Percentiles rank a stretch among this genome's conserved stretches.
Evolutionary conservation across 2,113 vertebrate species (phyloP).

Genomic region (Myocastor coypus): DNA sequence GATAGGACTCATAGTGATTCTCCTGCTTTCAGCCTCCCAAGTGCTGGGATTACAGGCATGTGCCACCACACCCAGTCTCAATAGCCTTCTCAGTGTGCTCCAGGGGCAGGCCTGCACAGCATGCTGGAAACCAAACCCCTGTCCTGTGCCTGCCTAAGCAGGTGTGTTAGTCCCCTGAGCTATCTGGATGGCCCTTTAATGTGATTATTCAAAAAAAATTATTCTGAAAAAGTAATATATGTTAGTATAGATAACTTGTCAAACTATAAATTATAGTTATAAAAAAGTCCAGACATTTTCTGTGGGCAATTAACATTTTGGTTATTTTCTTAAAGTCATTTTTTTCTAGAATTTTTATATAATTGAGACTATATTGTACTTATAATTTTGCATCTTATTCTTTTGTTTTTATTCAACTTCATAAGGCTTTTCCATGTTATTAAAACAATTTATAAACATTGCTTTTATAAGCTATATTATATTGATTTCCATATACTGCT

Average conservation of each 20-base stretch:
- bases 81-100: too few species aligned
- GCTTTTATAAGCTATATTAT: conserved; percentile 46
- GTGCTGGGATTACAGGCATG: too few species aligned
- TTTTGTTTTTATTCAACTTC: conserved; percentile 48
- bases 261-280: conserved; percentile 62
- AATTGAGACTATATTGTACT: conserved; percentile 42
- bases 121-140: too few species aligned
- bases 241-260: conserved; percentile 40
- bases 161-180: too few species aligned
- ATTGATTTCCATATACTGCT: conserved; percentile 51
- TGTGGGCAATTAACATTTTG: conserved; percentile 61
- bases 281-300: conserved; percentile 54
- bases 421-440: conserved; percentile 46
- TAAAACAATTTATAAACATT: conserved; percentile 70
- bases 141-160: too few species aligned
- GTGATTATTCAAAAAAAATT: not conserved
- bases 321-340: conserved; percentile 50
- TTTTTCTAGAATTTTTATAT: conserved; percentile 22
- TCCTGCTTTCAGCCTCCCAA: too few species aligned
- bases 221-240: conserved; percentile 47
- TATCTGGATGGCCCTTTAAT: not conserved
- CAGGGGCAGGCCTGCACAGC: too few species aligned
- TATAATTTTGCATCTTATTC: conserved; percentile 30
- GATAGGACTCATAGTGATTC: too few species aligned
- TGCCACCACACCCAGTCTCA: too few species aligned